Evolutionary conservation across 2,113 vertebrate species (phyloP).

Genomic region (Entosphenus tridentatus): DNA sequence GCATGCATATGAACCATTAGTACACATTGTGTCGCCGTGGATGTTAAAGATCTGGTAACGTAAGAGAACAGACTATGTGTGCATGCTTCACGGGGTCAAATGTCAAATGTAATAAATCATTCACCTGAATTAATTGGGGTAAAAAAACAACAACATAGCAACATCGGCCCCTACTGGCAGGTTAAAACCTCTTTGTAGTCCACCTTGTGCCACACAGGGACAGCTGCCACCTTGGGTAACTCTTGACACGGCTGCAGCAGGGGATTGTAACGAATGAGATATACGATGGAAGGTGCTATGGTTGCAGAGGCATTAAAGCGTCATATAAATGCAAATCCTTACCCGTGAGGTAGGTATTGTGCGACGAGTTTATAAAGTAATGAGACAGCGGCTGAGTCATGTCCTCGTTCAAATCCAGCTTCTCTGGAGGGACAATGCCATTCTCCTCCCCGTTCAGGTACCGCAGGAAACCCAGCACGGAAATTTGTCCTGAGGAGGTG

Average conservation of each 20-base stretch:
- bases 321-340: constrained; percentile 9
- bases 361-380: constrained; percentile 97
- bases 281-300: neutral
- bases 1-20: too few species aligned
- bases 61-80: too few species aligned
- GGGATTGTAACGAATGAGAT: neutral
- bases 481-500: constrained; percentile 54
- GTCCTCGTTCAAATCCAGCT: constrained; percentile 94
- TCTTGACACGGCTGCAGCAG: neutral
- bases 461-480: constrained; percentile 65
- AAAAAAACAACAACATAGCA: too few species aligned
- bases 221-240: neutral
- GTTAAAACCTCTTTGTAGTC: too few species aligned
- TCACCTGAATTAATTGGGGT: too few species aligned
- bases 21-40: too few species aligned
- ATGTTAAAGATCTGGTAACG: too few species aligned
- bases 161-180: too few species aligned
- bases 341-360: constrained; percentile 99
- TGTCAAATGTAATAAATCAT: too few species aligned
- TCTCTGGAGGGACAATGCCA: constrained; percentile 77
- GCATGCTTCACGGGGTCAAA: too few species aligned
- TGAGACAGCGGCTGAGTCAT: constrained; percentile 85
- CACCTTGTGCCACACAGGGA: neutral
- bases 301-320: neutral
- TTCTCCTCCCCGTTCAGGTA: constrained; percentile 84